phyloP scores from a whole-genome alignment of 2,113 vertebrate species.

The Pholis gunnellus region DNA sequence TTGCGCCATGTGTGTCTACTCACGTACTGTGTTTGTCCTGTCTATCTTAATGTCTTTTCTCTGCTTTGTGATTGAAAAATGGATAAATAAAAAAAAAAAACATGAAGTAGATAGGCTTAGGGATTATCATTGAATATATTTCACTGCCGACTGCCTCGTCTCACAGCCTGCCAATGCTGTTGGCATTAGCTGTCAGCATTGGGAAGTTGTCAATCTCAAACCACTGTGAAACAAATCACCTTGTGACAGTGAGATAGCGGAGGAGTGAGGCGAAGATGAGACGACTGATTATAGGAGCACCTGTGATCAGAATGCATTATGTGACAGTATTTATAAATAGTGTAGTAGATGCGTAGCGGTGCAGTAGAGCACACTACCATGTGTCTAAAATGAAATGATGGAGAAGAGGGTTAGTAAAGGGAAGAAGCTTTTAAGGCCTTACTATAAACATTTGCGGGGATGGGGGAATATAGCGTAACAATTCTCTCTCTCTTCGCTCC shows the following conservation, averaged over 20 bases:
- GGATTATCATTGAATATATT: slow-evolving; percentile 42
- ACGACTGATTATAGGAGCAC: slow-evolving; percentile 51
- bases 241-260: slow-evolving; percentile 44
- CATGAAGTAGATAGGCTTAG: neutral
- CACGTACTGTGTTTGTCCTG: neutral
- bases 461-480: neutral
- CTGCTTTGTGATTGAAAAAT: neutral
- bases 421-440: neutral
- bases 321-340: slow-evolving; percentile 57
- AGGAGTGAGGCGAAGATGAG: slow-evolving; percentile 53
- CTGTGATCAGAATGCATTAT: slow-evolving; percentile 57
- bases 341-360: neutral
- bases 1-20: neutral
- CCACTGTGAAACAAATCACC: slow-evolving; percentile 46
- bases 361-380: neutral
- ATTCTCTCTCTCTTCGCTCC: neutral
- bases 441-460: neutral
- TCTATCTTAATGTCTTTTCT: neutral
- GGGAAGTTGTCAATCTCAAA: slow-evolving; percentile 59
- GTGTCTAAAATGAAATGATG: neutral
- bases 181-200: slow-evolving; percentile 45
- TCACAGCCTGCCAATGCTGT: slow-evolving; percentile 40
- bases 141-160: slow-evolving; percentile 19
- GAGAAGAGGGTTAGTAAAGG: neutral
- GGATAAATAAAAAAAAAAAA: neutral